Evolutionary conservation across 2,888 invertebrate species (phyloP), one percentile per base, ranked within the genome.

Genomic region (Latrodectus elegans): DNA sequence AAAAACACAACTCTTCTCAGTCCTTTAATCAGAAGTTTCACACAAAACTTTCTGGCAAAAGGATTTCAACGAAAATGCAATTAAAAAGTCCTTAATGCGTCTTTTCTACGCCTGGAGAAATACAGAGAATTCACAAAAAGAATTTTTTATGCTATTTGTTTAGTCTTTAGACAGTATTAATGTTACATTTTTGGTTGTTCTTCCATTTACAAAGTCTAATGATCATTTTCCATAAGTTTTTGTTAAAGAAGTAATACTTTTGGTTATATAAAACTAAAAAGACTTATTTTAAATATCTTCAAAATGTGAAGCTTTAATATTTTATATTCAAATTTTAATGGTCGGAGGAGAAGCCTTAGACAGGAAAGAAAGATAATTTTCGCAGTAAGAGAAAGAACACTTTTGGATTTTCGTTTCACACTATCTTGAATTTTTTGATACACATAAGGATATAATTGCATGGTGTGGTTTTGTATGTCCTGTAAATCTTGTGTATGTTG

Each of bases 81-180:
- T 84, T 84, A 84, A 84, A 84, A 84, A 84, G 72, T 72, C 84
- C 38, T 78, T 84, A 84, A 72, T 72, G 84, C 71, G 51, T 78
- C 67, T 52, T 53, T 65, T 77, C 64, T 70, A 65, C 73, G 77
- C 72, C 77, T 67, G 55, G 11, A 78, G 84, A 65, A 26, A n/a
- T 53, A 51, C 12, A 11, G 68, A 75, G 67, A 14, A 38, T 67
- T 53, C 73, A 67, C 53, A 68, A 17, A 17, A n/a, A 53, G 67
- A 68, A 53, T 72, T 71, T 22, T 55, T 52, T 84, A 73, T 73
- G 53, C 9, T 84, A 71, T 83, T 82, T 75, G 26, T 74, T 55
- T 55, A 51, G 60, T 68, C 67, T 26, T 68, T 60, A 22, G 67
- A 38, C 49, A 70, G 60, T 55, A 51, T 51, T 74, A 82, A 75